These are phyloP conservation scores for Tolmerus cingulatus DNA, from an alignment of 2,888 invertebrate genomes.

Conservation along the genomic window DNA sequence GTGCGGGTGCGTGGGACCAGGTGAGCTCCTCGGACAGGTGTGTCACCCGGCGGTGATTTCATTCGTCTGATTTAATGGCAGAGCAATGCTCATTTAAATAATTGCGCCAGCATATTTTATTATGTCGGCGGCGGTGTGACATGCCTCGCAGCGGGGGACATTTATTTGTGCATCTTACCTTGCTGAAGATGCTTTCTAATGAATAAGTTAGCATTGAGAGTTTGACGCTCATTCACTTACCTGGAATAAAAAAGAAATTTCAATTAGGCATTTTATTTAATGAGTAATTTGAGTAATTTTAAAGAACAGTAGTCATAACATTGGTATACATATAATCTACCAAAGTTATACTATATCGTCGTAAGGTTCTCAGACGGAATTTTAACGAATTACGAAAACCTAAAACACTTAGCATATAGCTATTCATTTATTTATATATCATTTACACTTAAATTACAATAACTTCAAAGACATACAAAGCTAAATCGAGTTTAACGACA, in stretches of 20 bases:
- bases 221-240: not conserved
- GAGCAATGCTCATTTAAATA: slow-evolving; percentile 6
- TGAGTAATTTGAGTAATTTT: not conserved
- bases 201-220: not conserved
- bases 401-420: too few relatives aligned
- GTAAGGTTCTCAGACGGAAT: too few relatives aligned
- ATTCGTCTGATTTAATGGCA: slow-evolving; percentile 19
- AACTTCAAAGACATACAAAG: too few relatives aligned
- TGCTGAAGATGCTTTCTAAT: not conserved
- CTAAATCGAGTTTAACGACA: too few relatives aligned
- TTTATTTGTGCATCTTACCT: not conserved
- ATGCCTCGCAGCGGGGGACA: not conserved
- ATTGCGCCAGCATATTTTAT: not conserved
- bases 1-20: not conserved
- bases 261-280: not conserved
- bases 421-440: too few relatives aligned
- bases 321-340: too few relatives aligned
- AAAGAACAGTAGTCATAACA: too few relatives aligned
- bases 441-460: too few relatives aligned
- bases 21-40: slow-evolving; percentile 15
- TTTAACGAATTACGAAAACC: too few relatives aligned
- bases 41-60: slow-evolving; percentile 15
- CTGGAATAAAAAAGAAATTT: not conserved
- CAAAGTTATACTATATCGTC: too few relatives aligned
- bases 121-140: not conserved